Evolutionary conservation across 2,113 vertebrate genomes (phyloP).

Genomic region (Bubo scandiacus): DNA sequence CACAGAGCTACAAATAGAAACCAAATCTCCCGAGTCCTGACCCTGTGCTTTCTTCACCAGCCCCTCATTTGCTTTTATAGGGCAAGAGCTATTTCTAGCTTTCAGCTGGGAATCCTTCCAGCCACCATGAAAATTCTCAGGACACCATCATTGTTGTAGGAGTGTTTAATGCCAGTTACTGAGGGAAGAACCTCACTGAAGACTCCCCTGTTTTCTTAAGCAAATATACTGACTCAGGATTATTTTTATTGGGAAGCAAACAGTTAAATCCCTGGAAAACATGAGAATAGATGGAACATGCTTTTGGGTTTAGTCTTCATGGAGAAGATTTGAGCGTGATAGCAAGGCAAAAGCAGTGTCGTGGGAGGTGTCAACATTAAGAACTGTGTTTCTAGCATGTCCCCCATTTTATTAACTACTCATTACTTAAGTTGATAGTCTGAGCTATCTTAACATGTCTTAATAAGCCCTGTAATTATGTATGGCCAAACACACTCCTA

Average conservation of each 20-base stretch:
- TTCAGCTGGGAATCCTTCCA: constrained; percentile 34
- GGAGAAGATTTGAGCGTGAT: not conserved
- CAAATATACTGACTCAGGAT: not conserved
- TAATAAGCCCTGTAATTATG: not conserved
- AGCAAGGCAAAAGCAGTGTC: not conserved
- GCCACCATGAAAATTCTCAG: not conserved
- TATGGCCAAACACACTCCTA: not conserved
- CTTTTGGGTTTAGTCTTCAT: not conserved
- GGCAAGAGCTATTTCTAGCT: constrained; percentile 49
- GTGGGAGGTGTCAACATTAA: not conserved
- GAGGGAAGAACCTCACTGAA: not conserved
- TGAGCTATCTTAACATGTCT: not conserved
- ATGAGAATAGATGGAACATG: not conserved
- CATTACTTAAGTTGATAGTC: not conserved
- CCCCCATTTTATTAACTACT: not conserved
- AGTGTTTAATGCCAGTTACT: not conserved
- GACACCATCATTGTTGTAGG: not conserved
- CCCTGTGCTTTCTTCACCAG: not conserved
- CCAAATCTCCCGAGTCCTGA: not conserved
- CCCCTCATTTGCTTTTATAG: constrained; percentile 48
- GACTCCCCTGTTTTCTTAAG: not conserved
- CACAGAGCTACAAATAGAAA: constrained; percentile 12
- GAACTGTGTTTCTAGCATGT: not conserved
- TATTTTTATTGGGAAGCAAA: not conserved
- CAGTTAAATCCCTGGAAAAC: not conserved